Evolutionary conservation across 2,797 vertebrate species (phyloP).

Genomic region (Nasua narica): DNA sequence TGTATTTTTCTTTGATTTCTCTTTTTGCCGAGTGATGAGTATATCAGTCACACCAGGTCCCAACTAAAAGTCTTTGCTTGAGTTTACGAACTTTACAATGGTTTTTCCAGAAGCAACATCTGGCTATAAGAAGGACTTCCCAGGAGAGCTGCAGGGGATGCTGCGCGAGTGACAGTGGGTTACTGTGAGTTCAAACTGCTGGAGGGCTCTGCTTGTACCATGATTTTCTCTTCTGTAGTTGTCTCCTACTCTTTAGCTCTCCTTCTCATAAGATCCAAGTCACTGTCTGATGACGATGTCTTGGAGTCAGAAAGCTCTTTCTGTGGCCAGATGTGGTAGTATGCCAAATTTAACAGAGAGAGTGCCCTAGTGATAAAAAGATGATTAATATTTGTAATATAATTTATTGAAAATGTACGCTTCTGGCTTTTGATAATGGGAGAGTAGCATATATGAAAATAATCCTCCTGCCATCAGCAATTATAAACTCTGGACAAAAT

Average conservation of each 20-base stretch:
- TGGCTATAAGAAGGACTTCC: slow-evolving; percentile 79
- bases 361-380: slow-evolving; percentile 12
- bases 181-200: slow-evolving; percentile 80
- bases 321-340: not conserved
- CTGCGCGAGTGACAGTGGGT: slow-evolving; percentile 57
- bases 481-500: slow-evolving; percentile 17
- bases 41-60: slow-evolving; percentile 72
- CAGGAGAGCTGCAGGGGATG: slow-evolving; percentile 75
- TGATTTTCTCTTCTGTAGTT: slow-evolving; percentile 48
- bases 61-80: slow-evolving; percentile 73
- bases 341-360: not conserved
- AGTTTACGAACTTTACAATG: slow-evolving; percentile 71
- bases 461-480: not conserved
- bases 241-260: slow-evolving; percentile 69
- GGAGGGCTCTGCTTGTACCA: slow-evolving; percentile 77
- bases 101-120: slow-evolving; percentile 80
- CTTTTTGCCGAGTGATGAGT: slow-evolving; percentile 64
- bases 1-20: slow-evolving; percentile 69
- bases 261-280: slow-evolving; percentile 65
- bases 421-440: not conserved
- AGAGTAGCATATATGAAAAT: not conserved
- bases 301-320: slow-evolving; percentile 12
- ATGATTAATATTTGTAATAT: slow-evolving; percentile 7
- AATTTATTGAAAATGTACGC: not conserved
- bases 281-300: not conserved